Base-by-base conservation (phyloP, 64 coral and sea anemone species). In the Anthopleura sola region DNA sequence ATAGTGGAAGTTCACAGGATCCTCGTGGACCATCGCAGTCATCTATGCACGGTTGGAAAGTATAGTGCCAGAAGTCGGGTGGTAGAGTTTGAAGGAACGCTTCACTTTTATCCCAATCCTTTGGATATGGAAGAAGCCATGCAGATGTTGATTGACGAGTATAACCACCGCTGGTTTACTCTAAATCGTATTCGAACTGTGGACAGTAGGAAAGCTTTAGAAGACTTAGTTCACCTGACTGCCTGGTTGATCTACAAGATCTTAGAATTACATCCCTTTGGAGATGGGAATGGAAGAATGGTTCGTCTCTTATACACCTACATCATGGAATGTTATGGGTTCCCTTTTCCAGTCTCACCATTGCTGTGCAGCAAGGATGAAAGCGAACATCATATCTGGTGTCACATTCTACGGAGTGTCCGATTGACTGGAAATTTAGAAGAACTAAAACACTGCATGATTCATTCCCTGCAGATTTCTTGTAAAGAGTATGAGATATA, bases 1-100 rank as follows among this genome's bases (percentile, higher is more conserved):
- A 71, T 28, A 71, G 24, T n/a, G 24, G 68, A 71, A n/a, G 68
- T 71, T n/a, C 68, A 71, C 15, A 71, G 68, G n/a, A 71, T 71
- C 9, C 68, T 71, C 68, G n/a, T 71, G 68, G 17, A 28, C 6
- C 68, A 71, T 34, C 68, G 24, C 8, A 71, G 14, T 29, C 68
- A 71, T 71, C 33, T 71, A 71, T 71, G 16, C 15, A 71, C 33
- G 6, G 68, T 71, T n/a, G 68, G 68, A 34, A n/a, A 34, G 24
- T 71, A 71, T 14, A 71, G 68, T 34, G n/a, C 68, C 6, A 71
- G 33, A n/a, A 2, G n/a, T 8, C 24, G 68, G 2, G 68, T 71
- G 68, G 68, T 53, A 15, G 50, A 53, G 50, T 53, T 53, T 53
- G 50, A 53, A 53, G 50, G 6, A 3, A 53, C 1, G 6, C 50